A percentile compares a stretch with the other conserved stretches of the same genome.
phyloP scores from a whole-genome alignment of 2,888 invertebrate genomes.

The Drosophila mercatorum region DNA sequence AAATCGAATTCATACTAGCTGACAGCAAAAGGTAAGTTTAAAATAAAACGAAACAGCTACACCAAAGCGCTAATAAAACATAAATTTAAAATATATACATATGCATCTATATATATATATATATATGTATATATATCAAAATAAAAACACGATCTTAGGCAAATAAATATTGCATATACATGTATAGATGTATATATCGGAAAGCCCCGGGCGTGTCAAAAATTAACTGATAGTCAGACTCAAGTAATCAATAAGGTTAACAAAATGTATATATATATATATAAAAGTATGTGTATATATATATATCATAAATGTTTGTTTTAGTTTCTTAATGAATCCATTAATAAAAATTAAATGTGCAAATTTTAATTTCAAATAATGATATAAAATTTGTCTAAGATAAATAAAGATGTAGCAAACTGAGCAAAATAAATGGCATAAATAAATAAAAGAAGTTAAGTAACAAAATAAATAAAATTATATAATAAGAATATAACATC shows the following conservation, averaged over 20 bases:
- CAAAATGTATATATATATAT: not conserved
- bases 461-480: not conserved
- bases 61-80: slow-evolving; percentile 58
- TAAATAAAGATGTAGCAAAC: slow-evolving; percentile 15
- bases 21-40: slow-evolving; percentile 40
- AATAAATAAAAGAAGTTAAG: not conserved
- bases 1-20: slow-evolving; percentile 55
- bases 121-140: slow-evolving; percentile 6
- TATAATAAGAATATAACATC: not conserved
- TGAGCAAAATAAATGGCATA: not conserved
- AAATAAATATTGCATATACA: slow-evolving; percentile 38
- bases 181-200: not conserved
- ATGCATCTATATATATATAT: slow-evolving; percentile 7
- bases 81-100: slow-evolving; percentile 39
- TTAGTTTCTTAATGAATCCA: slow-evolving; percentile 27
- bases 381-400: slow-evolving; percentile 17
- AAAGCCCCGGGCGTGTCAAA: slow-evolving; percentile 24
- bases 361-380: slow-evolving; percentile 40
- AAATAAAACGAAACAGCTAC: slow-evolving; percentile 46
- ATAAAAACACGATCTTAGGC: slow-evolving; percentile 26
- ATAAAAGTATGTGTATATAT: not conserved
- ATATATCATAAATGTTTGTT: slow-evolving; percentile 19
- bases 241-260: not conserved
- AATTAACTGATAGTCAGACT: slow-evolving; percentile 17
- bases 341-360: slow-evolving; percentile 56